Conservation (phyloP, 2,888 invertebrate genomes). For the Eupithecia dodoneata region DNA sequence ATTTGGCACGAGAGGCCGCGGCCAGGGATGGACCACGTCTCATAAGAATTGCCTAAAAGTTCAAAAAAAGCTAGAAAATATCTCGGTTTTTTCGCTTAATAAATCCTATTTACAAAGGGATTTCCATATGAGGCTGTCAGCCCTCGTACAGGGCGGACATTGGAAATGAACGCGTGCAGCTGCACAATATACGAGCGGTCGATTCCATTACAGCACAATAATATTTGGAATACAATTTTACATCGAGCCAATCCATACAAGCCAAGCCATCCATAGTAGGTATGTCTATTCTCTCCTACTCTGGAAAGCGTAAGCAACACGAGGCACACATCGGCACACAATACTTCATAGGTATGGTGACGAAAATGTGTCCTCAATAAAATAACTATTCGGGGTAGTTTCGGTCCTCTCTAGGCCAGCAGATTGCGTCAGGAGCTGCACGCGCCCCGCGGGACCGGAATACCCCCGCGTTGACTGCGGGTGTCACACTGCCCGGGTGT, state of each 20-base stretch:
- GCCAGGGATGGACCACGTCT: not conserved
- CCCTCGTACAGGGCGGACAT: too few species aligned
- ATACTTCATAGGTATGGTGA: not conserved
- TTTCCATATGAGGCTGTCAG: too few species aligned
- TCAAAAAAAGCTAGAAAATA: not conserved
- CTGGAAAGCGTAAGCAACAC: not conserved
- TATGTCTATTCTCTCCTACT: not conserved
- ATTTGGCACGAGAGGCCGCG: constrained; percentile 14
- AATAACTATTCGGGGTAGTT: not conserved
- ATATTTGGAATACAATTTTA: too few species aligned
- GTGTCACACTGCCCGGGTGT: constrained; percentile 31
- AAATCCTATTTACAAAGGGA: not conserved
- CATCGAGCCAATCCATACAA: too few species aligned
- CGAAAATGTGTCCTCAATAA: not conserved
- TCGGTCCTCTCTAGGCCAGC: not conserved
- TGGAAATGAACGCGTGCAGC: too few species aligned
- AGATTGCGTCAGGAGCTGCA: constrained; percentile 35
- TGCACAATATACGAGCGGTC: too few species aligned
- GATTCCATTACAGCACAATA: too few species aligned
- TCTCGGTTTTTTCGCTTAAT: not conserved
- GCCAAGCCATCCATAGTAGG: too few species aligned
- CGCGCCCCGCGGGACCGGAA: constrained; percentile 10
- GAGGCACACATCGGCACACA: not conserved
- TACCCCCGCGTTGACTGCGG: constrained; percentile 2
- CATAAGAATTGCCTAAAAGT: not conserved